These are phyloP conservation scores for Polyergus mexicanus DNA, from an alignment of 1,140 invertebrate species.

Conservation along the genomic window DNA sequence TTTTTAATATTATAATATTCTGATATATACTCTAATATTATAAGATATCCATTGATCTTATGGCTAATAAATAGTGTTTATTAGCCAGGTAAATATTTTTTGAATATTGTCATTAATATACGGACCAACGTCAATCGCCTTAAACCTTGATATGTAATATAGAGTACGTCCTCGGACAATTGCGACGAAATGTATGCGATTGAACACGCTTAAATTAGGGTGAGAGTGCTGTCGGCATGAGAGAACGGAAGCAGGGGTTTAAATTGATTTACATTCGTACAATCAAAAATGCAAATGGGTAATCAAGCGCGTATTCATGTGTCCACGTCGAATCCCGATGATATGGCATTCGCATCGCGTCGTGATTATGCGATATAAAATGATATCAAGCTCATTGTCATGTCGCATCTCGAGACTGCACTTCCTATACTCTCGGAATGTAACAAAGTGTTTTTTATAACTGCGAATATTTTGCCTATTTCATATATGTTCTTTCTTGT, in stretches of 20 bases:
- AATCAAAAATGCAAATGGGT: slow-evolving; percentile 66
- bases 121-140: slow-evolving; percentile 22
- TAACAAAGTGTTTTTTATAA: background rate
- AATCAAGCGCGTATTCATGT: slow-evolving; percentile 59
- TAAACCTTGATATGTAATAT: slow-evolving; percentile 35
- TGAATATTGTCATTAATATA: background rate
- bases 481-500: background rate
- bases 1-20: too few relatives aligned
- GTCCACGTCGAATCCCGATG: slow-evolving; percentile 52
- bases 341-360: slow-evolving; percentile 20
- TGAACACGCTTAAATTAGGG: slow-evolving; percentile 26
- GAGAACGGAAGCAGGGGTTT: slow-evolving; percentile 38
- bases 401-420: background rate
- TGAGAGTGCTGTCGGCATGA: background rate
- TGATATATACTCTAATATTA: too few relatives aligned
- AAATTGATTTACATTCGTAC: slow-evolving; percentile 61
- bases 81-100: background rate
- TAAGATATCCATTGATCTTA: background rate
- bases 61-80: background rate
- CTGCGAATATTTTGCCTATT: background rate
- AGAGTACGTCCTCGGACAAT: slow-evolving; percentile 41
- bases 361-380: slow-evolving; percentile 53
- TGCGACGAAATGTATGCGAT: slow-evolving; percentile 26
- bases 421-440: background rate
- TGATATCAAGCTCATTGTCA: slow-evolving; percentile 37